Evolutionary conservation across 2,888 invertebrate species (phyloP), one percentile per base, ranked within the genome.

Genomic region (Drosophila kambysellisi): DNA sequence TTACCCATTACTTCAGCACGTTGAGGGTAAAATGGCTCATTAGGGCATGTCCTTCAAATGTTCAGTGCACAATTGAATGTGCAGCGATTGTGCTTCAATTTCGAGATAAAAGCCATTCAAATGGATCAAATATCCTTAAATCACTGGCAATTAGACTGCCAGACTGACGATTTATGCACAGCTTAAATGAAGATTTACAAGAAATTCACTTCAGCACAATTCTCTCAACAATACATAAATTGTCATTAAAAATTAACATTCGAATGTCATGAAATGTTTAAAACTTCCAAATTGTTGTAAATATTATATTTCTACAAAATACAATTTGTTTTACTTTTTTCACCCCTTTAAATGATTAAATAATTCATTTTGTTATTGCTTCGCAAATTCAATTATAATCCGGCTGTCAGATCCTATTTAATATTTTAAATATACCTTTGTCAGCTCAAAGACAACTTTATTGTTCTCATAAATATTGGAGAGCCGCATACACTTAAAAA

Each of bases 21-120:
- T 30, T 69, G 59, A 33, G 80, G 43, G 39, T 66, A 52, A 56
- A 79, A 81, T 70, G 75, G 74, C 90, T 85, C 90, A 85, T 85
- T 85, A 85, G 86, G 69, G 67, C 54, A 33, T 77, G 82, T 74
- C 84, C 84, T 81, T 77, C 70, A 67, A 48, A 52, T 63, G 43
- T 58, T 74, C 41, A 64, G 35, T 71, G 88, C 71, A 73, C 79
- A 81, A 72, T 77, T 81, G 79, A 79, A 69, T 81, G 62, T 68
- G 78, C 78, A 61, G 46, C 53, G 61, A 48, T 61, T 71, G 20
- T 25, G 70, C 52, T 48, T 60, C 50, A 41, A 25, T 39, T 50
- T 11, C 20, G 11, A 60, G 51, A 79, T 64, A 68, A 68, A 46
- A 33, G 29, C 76, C 37, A 60, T 63, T 63, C 56, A 51, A 78